phyloP scores from a whole-genome alignment of 1,140 invertebrate genomes.

The Drosophila rhopaloa region DNA sequence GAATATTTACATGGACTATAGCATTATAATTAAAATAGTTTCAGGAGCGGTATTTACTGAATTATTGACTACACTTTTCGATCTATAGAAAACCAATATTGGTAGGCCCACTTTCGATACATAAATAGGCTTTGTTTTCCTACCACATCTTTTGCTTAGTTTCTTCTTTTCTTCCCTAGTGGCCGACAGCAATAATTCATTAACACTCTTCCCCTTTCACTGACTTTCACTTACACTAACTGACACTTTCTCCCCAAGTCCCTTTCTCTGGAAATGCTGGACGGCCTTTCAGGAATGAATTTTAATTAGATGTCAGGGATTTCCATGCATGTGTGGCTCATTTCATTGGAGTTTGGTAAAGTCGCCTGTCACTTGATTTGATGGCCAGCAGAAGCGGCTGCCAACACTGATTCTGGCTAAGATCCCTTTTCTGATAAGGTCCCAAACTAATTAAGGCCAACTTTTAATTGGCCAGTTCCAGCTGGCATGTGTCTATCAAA shows the following conservation, averaged over 20 bases:
- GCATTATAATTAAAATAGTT: too few species aligned
- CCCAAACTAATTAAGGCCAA: conserved; percentile 36
- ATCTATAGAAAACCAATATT: too few species aligned
- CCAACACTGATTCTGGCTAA: conserved; percentile 34
- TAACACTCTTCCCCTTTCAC: background rate
- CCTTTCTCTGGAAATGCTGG: background rate
- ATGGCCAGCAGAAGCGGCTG: conserved; percentile 19
- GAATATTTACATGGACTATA: too few species aligned
- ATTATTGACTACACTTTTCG: too few species aligned
- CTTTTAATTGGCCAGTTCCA: conserved; percentile 43
- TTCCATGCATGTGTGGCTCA: conserved; percentile 46
- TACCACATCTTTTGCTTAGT: background rate
- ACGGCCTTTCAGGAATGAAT: conserved; percentile 6
- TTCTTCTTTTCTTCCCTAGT: background rate
- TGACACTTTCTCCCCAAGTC: background rate
- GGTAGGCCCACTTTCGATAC: too few species aligned
- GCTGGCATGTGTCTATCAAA: conserved; percentile 12
- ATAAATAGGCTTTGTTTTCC: background rate
- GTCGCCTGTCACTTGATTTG: conserved; percentile 47
- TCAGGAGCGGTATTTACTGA: too few species aligned
- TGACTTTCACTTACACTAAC: conserved; percentile 1
- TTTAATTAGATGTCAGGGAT: conserved; percentile 67
- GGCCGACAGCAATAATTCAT: background rate
- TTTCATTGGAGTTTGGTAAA: conserved; percentile 48
- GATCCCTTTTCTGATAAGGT: conserved; percentile 22